Percentiles rank a stretch among this genome's conserved stretches.
phyloP scores from a whole-genome alignment of 2,113 vertebrate genomes.

The Rostratula benghalensis region DNA sequence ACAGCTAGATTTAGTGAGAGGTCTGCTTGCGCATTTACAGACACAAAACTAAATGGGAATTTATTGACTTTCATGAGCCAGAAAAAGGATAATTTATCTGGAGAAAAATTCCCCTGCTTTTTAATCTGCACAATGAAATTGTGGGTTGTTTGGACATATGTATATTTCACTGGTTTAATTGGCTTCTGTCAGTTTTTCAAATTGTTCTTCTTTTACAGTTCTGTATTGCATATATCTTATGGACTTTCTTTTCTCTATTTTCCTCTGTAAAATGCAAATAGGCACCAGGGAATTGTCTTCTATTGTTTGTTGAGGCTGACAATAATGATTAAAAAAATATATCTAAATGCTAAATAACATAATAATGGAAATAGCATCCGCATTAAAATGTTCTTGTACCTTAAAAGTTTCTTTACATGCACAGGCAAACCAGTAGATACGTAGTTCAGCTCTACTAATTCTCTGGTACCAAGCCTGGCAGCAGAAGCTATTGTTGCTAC shows the following conservation, averaged over 20 bases:
- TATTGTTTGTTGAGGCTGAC: not conserved
- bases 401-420: not conserved
- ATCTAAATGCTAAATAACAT: not conserved
- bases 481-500: not conserved
- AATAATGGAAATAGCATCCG: not conserved
- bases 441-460: not conserved
- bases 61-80: slow-evolving; percentile 2
- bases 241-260: not conserved
- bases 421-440: not conserved
- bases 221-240: not conserved
- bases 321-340: not conserved
- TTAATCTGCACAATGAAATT: not conserved
- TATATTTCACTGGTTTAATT: not conserved
- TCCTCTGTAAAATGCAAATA: slow-evolving; percentile 4
- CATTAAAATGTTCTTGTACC: not conserved
- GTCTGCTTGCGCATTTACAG: not conserved
- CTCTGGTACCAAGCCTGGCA: not conserved
- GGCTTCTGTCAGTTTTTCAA: slow-evolving; percentile 18
- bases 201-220: not conserved
- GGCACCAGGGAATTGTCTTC: not conserved
- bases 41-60: not conserved
- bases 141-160: not conserved
- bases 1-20: slow-evolving; percentile 10
- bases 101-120: not conserved
- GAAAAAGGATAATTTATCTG: not conserved